Base-by-base conservation (phyloP, 2,797 vertebrate species). In the Arnoldichthys spilopterus region DNA sequence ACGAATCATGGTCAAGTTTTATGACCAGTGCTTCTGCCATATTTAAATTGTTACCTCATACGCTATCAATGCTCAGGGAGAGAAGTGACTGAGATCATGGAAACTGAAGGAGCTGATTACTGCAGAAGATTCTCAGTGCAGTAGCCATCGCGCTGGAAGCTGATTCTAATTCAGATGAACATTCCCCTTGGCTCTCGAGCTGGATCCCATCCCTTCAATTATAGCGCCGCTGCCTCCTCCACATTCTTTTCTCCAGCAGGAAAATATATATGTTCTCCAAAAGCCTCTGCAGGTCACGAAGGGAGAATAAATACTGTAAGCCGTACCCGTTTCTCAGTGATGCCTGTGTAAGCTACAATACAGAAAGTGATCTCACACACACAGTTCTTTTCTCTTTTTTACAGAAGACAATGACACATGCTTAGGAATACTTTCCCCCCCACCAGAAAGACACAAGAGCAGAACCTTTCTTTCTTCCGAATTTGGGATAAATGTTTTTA, bases 41-140 rank as follows among this genome's bases (percentile, higher is more conserved):
- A 74, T 74, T 51, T 64, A 37, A 53, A 8, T 8, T 51, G 32
- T 22, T 74, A 63, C 28, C 26, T 53, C n/a, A 51, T 64, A 4
- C 6, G 30, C 30, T 26, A 37, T 74, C 4, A 12, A 22, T 53
- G 30, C 34, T 37, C 28, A 24, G 30, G 56, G 62, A 40, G 7
- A 18, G 8, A 53, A 75, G 45, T 16, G 7, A 12, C 72, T 64
- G 72, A 74, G 45, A 26, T 74, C 73, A 75, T 54, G 61, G 73
- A 75, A 75, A 75, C 24, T 75, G n/a, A 66, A 40, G 73, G 16
- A 74, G 28, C 18, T 24, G 73, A 53, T 75, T 40, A 54, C n/a
- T 53, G 45, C 15, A 13, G 45, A 59, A 75, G 61, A 63, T 63
- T 40, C 61, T 63, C 61, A 13, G 28, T 22, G 30, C 62, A 64